phyloP scores from a whole-genome alignment of 2,888 invertebrate species.

The Dione vanillae region DNA sequence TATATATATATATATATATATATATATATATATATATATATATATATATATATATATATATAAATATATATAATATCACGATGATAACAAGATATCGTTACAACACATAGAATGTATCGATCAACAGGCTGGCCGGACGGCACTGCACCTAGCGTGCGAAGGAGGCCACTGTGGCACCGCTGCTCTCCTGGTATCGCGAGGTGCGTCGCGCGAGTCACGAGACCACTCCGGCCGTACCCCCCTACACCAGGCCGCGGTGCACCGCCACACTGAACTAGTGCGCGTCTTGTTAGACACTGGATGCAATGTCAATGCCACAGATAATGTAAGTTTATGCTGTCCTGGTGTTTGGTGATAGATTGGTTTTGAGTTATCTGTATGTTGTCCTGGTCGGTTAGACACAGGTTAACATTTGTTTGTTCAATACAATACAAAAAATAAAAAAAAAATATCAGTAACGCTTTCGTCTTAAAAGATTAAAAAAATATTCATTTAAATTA shows the following conservation, averaged over 20 bases:
- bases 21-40: too few species aligned
- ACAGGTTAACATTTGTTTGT: background rate
- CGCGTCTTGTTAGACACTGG: slow-evolving; percentile 87
- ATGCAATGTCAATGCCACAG: slow-evolving; percentile 84
- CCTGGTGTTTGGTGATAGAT: slow-evolving; percentile 37
- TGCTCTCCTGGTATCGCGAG: slow-evolving; percentile 83
- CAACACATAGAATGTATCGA: background rate
- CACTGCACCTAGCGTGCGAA: slow-evolving; percentile 89
- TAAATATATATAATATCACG: too few species aligned
- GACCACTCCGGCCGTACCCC: slow-evolving; percentile 90
- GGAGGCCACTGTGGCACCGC: slow-evolving; percentile 86
- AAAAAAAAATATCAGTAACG: too few species aligned
- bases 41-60: too few species aligned
- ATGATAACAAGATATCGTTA: background rate
- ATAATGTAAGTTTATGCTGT: slow-evolving; percentile 64
- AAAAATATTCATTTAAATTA: too few species aligned
- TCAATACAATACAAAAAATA: too few species aligned
- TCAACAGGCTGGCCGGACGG: slow-evolving; percentile 80
- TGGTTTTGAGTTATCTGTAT: slow-evolving; percentile 4
- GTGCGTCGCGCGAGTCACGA: slow-evolving; percentile 87
- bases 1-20: too few species aligned
- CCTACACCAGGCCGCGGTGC: slow-evolving; percentile 90
- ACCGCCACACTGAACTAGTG: slow-evolving; percentile 90
- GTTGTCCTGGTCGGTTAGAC: background rate
- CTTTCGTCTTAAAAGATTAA: too few species aligned